Percentiles rank a stretch among this genome's conserved stretches.
Evolutionary conservation across 2,797 vertebrate species (phyloP).

Genomic region (Basileuterus tristriatus): DNA sequence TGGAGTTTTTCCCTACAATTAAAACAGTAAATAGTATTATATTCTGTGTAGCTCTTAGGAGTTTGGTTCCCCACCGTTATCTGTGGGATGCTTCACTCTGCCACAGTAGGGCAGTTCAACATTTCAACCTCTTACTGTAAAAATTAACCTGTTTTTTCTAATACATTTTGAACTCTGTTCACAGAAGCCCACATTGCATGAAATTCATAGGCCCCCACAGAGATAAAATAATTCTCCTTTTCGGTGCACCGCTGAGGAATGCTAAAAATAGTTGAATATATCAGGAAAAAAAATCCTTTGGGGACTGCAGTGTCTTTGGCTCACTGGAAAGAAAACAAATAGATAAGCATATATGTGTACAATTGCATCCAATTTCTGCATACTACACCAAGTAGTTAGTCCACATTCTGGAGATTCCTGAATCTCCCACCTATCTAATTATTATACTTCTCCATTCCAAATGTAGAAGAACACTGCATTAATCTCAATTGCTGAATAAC

Average conservation of each 20-base stretch:
- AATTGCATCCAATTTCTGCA: not conserved
- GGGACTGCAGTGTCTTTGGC: not conserved
- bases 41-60: not conserved
- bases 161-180: slow-evolving; percentile 19
- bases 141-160: slow-evolving; percentile 52
- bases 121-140: slow-evolving; percentile 26
- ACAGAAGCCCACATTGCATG: slow-evolving; percentile 1
- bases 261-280: slow-evolving; percentile 36
- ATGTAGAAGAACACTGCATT: not conserved
- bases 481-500: not conserved
- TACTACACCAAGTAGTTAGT: not conserved
- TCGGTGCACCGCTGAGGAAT: not conserved
- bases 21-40: not conserved
- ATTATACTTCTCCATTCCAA: not conserved
- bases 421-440: not conserved
- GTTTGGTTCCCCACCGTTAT: not conserved
- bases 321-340: not conserved
- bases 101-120: slow-evolving; percentile 3
- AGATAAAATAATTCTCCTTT: slow-evolving; percentile 52
- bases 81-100: not conserved
- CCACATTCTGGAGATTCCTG: not conserved
- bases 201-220: slow-evolving; percentile 32
- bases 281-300: not conserved
- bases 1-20: not conserved
- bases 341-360: not conserved